These are phyloP conservation scores for Xiphydria camelus DNA, from an alignment of 2,888 invertebrate genomes.

Conservation along the genomic window DNA sequence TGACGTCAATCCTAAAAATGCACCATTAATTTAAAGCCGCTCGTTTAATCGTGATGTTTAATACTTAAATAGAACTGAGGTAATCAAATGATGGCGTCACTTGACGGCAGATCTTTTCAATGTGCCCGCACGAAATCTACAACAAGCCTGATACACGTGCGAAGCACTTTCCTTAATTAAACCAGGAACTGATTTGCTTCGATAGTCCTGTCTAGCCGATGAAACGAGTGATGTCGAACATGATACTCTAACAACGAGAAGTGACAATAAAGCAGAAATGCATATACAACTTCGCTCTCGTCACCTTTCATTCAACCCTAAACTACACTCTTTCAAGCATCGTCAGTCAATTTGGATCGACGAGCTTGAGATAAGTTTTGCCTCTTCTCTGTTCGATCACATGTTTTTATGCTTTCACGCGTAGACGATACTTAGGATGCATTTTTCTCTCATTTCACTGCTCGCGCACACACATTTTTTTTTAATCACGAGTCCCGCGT, in stretches of 20 bases:
- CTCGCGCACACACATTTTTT: conserved; percentile 8
- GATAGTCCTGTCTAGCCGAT: conserved; percentile 43
- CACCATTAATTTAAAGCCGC: no score
- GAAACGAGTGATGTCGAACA: conserved; percentile 29
- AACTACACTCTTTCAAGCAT: conserved; percentile 20
- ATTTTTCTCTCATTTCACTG: conserved; percentile 13
- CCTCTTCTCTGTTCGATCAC: conserved; percentile 20
- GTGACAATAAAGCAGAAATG: conserved; percentile 42
- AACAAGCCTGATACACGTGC: no score
- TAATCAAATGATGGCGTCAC: no score
- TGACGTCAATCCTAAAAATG: no score
- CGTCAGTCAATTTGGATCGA: conserved; percentile 37
- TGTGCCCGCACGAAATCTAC: no score
- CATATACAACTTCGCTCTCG: conserved; percentile 9
- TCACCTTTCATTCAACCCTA: conserved; percentile 1
- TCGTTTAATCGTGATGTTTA: no score
- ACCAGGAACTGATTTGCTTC: no score
- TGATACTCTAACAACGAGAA: conserved; percentile 19
- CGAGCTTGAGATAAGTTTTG: conserved; percentile 46
- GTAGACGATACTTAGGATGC: conserved; percentile 4
- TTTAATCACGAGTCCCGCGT: not conserved
- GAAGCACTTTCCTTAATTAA: no score
- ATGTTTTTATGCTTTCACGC: conserved; percentile 12
- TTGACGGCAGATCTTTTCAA: no score
- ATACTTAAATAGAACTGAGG: no score